phyloP scores from a whole-genome alignment of 1,140 invertebrate species.

The Piezodorus guildinii region DNA sequence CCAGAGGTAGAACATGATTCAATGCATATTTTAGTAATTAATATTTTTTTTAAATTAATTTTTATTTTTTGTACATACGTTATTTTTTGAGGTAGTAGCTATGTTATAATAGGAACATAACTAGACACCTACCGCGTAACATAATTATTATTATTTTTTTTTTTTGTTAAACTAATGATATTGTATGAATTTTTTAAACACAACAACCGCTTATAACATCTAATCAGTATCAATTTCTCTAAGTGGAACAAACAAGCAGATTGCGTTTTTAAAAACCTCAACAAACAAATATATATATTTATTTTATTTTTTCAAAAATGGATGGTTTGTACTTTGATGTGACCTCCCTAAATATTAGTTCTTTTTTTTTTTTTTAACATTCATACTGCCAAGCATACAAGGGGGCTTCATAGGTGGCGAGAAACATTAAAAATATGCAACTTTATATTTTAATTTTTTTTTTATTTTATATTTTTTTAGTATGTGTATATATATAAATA shows the following conservation, averaged over 20 bases:
- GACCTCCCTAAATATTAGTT: slow-evolving; percentile 20
- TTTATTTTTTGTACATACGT: not conserved
- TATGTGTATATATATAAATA: too few species aligned
- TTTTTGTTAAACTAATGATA: slow-evolving; percentile 9
- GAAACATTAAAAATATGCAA: slow-evolving; percentile 7
- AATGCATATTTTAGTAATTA: slow-evolving; percentile 1
- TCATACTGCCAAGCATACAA: slow-evolving; percentile 18
- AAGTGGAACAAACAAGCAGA: slow-evolving; percentile 21
- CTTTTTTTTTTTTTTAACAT: not conserved
- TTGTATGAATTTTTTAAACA: slow-evolving; percentile 14
- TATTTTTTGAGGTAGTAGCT: slow-evolving; percentile 10
- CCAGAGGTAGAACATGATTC: slow-evolving; percentile 5
- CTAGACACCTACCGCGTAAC: slow-evolving; percentile 11
- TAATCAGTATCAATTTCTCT: slow-evolving; percentile 15
- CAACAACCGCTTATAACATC: slow-evolving; percentile 8
- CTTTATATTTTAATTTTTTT: too few species aligned
- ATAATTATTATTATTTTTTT: not conserved
- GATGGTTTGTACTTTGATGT: slow-evolving; percentile 24
- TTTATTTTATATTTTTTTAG: too few species aligned
- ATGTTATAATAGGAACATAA: slow-evolving; percentile 15
- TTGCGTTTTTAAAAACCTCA: slow-evolving; percentile 21
- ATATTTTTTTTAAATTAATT: not conserved
- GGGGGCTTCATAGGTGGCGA: slow-evolving; percentile 13
- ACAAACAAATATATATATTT: slow-evolving; percentile 21
- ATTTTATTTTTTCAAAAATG: slow-evolving; percentile 11